These are phyloP conservation scores for Solea solea DNA, from an alignment of 2,113 vertebrate species.

Conservation along the genomic window DNA sequence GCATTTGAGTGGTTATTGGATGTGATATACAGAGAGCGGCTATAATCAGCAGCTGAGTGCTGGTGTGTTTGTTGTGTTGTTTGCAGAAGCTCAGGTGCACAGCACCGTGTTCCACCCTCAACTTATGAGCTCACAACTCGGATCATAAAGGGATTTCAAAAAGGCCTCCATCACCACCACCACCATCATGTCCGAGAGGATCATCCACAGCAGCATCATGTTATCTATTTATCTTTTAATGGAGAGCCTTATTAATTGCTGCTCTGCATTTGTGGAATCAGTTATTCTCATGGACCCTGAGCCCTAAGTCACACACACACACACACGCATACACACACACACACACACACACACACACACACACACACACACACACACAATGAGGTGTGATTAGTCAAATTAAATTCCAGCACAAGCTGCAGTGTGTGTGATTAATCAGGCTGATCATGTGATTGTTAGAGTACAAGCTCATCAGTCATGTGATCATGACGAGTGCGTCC, in stretches of 20 bases:
- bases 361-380: conserved; percentile 32
- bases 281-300: conserved; percentile 67
- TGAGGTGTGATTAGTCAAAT: conserved; percentile 70
- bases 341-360: conserved; percentile 41
- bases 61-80: conserved; percentile 43
- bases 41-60: conserved; percentile 34
- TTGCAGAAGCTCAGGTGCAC: conserved; percentile 56
- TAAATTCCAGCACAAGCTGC: conserved; percentile 53
- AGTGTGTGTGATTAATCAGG: conserved; percentile 56
- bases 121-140: conserved; percentile 12
- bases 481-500: conserved; percentile 22
- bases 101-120: conserved; percentile 24
- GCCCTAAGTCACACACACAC: conserved; percentile 31
- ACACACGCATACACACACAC: too few relatives aligned
- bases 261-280: conserved; percentile 58
- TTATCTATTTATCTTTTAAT: neutral
- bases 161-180: conserved; percentile 1
- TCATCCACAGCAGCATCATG: conserved; percentile 25
- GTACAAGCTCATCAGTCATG: conserved; percentile 28
- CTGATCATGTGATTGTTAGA: conserved; percentile 39
- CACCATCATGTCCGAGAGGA: conserved; percentile 16
- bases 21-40: conserved; percentile 44
- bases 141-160: conserved; percentile 29
- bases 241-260: conserved; percentile 37
- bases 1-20: conserved; percentile 46